phyloP scores from a whole-genome alignment of 2,888 invertebrate species.

The Cepaea hortensis region DNA sequence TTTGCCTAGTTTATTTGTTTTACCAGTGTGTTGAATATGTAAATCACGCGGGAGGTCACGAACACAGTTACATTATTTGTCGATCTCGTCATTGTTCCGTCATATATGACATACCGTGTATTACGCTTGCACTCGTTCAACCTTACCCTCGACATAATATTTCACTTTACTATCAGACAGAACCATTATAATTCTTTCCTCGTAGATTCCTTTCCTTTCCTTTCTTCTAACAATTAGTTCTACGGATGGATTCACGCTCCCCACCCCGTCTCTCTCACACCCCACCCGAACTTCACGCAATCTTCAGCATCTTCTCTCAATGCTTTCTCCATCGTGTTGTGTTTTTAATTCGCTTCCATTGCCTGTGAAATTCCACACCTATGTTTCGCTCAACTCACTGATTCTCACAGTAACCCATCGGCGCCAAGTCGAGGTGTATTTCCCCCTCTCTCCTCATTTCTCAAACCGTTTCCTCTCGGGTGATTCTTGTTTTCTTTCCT shows the following conservation, averaged over 20 bases:
- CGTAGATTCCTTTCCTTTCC: not conserved
- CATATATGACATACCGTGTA: too few species aligned
- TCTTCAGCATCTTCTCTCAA: slow-evolving; percentile 18
- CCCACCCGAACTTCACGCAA: not conserved
- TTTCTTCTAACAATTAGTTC: not conserved
- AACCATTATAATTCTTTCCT: not conserved
- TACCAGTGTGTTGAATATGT: too few species aligned
- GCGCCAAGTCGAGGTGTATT: slow-evolving; percentile 32
- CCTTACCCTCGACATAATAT: not conserved
- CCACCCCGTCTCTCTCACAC: not conserved
- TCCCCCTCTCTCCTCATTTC: not conserved
- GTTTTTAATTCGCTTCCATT: slow-evolving; percentile 34
- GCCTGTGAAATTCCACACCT: slow-evolving; percentile 42
- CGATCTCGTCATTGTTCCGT: too few species aligned
- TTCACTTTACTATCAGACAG: not conserved
- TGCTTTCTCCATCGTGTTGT: slow-evolving; percentile 34
- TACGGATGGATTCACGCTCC: not conserved
- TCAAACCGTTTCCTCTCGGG: not conserved
- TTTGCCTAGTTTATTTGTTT: too few species aligned
- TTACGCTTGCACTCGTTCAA: not conserved
- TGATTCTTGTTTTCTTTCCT: slow-evolving; percentile 19
- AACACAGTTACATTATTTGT: not conserved
- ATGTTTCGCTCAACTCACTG: slow-evolving; percentile 27
- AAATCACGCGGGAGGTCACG: too few species aligned
- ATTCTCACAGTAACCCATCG: slow-evolving; percentile 13